phyloP scores from a whole-genome alignment of 2,888 invertebrate genomes.

The Nowickia ferox region DNA sequence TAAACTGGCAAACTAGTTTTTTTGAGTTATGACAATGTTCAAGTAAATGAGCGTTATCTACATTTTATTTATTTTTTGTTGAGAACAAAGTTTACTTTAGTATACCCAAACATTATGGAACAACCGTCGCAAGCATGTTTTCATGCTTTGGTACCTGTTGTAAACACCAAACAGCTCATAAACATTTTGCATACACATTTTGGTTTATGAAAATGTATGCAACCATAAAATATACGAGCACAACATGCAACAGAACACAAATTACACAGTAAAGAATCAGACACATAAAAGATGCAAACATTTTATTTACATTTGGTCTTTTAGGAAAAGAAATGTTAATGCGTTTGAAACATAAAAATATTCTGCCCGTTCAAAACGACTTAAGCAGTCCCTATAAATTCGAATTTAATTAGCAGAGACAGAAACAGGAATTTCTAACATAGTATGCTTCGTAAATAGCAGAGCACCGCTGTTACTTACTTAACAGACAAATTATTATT shows the following conservation, averaged over 20 bases:
- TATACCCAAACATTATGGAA: not conserved
- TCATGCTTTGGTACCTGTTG: slow-evolving; percentile 61
- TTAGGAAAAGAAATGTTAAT: slow-evolving; percentile 21
- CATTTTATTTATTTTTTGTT: no score
- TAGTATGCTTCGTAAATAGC: not conserved
- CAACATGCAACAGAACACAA: slow-evolving; percentile 6
- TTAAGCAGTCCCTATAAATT: not conserved
- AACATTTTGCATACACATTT: slow-evolving; percentile 60
- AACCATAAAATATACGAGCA: slow-evolving; percentile 52
- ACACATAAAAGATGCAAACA: slow-evolving; percentile 33
- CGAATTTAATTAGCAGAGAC: no score
- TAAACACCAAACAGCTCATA: slow-evolving; percentile 61
- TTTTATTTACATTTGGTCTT: slow-evolving; percentile 21
- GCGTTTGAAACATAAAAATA: slow-evolving; percentile 6
- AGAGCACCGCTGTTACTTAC: not conserved
- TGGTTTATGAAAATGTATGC: slow-evolving; percentile 63
- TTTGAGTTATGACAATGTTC: no score
- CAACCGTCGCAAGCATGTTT: slow-evolving; percentile 33
- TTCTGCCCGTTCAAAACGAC: not conserved
- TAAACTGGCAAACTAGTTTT: no score
- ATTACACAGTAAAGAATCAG: not conserved
- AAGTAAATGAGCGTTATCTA: no score
- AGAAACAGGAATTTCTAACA: no score
- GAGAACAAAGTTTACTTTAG: no score
- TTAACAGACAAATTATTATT: no score